These are phyloP conservation scores for Eulemur rubriventer DNA, from an alignment of 2,797 vertebrate genomes.

Conservation along the genomic window DNA sequence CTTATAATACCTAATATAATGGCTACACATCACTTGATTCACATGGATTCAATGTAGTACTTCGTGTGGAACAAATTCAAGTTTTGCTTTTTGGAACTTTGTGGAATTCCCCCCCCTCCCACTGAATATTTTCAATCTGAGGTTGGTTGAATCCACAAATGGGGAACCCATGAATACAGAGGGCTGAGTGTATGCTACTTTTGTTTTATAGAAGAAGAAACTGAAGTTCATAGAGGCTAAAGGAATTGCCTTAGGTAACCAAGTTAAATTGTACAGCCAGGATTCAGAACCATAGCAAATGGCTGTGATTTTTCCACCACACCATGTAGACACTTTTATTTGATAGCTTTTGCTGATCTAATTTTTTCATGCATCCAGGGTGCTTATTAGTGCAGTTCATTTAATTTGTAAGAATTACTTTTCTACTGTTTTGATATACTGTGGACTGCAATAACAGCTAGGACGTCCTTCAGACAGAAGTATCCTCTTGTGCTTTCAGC, in stretches of 20 bases:
- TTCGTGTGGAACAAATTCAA: not conserved
- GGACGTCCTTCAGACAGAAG: not conserved
- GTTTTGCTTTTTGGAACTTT: not conserved
- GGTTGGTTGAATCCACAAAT: not conserved
- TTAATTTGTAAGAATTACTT: not conserved
- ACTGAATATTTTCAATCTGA: not conserved
- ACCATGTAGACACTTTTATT: not conserved
- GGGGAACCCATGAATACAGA: not conserved
- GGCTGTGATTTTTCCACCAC: not conserved
- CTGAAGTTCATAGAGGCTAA: not conserved
- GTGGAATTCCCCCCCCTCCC: not conserved
- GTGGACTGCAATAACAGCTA: not conserved
- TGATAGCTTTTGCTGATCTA: not conserved
- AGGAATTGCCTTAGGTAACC: not conserved
- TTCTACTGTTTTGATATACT: not conserved
- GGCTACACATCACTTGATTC: not conserved
- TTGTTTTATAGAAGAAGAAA: not conserved
- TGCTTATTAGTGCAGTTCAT: not conserved
- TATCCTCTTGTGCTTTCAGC: not conserved
- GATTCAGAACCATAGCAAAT: not conserved
- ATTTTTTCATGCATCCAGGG: not conserved
- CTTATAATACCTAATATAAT: not conserved
- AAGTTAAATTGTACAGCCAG: not conserved
- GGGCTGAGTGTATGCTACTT: not conserved
- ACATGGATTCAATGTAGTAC: not conserved